Conservation (phyloP, 2,113 vertebrate species). For the Nymphicus hollandicus region DNA sequence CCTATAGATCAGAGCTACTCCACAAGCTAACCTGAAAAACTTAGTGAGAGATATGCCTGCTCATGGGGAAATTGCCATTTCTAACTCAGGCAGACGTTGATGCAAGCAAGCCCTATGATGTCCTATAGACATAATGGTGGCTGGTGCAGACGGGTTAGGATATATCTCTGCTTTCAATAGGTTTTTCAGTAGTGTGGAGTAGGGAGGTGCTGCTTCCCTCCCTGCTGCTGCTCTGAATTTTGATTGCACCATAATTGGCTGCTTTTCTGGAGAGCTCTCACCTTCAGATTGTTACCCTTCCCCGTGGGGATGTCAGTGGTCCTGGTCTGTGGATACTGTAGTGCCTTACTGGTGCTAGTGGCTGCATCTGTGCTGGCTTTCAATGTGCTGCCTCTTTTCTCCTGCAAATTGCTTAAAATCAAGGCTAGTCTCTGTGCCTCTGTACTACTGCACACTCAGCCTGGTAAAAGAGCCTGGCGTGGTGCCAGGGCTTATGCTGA, state of each 20-base stretch:
- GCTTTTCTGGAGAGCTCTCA: not conserved
- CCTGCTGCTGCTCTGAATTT: not conserved
- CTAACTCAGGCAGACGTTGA: rapidly evolving
- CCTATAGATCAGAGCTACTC: not conserved
- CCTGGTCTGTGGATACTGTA: not conserved
- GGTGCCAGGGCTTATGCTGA: not conserved
- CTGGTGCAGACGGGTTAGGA: not conserved
- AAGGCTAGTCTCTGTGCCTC: too few species aligned
- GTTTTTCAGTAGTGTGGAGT: not conserved
- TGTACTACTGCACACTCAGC: not conserved
- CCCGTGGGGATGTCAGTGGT: not conserved
- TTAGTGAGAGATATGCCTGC: not conserved
- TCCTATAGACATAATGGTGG: rapidly evolving
- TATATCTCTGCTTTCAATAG: not conserved
- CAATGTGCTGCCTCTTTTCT: not conserved
- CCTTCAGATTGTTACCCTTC: not conserved
- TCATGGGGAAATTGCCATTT: not conserved
- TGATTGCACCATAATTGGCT: not conserved
- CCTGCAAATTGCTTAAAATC: not conserved
- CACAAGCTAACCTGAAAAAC: not conserved
- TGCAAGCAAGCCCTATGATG: not conserved
- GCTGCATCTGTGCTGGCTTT: not conserved
- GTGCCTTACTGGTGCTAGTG: not conserved
- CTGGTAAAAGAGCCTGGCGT: not conserved
- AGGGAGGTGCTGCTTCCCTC: not conserved